Base-by-base conservation (phyloP, 2,797 vertebrate genomes). In the Crocodylus rhombifer region DNA sequence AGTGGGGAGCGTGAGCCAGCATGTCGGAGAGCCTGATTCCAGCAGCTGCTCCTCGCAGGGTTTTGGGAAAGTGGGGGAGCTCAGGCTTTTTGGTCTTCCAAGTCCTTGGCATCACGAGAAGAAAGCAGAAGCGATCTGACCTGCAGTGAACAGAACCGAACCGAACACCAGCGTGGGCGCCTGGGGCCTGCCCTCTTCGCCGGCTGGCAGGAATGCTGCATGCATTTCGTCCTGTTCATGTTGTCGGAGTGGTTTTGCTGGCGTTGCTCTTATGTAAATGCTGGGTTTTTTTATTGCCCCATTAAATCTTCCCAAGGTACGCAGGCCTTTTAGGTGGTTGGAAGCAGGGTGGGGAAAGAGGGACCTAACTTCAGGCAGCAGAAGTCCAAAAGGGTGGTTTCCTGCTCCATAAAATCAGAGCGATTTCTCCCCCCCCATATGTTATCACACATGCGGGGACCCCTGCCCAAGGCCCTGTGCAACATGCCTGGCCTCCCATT, bases 241-340 rank as follows among this genome's bases (percentile, higher is more conserved):
- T 89, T 96, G 95, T 51, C 42, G 95, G 94, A 89, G 84, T 57
- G 80, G 58, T 69, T 51, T 11, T 84, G 78, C 90, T 93, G 95
- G 90, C 58, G 0, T 88, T 15, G 8, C 78, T 88, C 55, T 64
- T 58, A 78, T 76, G 25, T 51, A 51, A 51, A 51, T 51, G 42
- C 42, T 51, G 42, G 33, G 33, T 36, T 36, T 36, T 36, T 36
- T 36, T 88, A 77, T 84, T 91, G 84, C 79, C 74, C 0, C 17
- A 0, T 62, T 81, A 86, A 90, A 82, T 93, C 88, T 84, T 89
- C 88, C 0, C 0, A 18, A 91, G 91, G 67, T 91, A 60, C 0
- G 5, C 4, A 93, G 91, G 60, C 85, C 64, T 87, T 80, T 21
- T 33, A 86, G 90, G 90, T 80, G 80, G 89, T 77, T 90, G 93